Conservation (phyloP, 2,797 vertebrate species). For the Pampus argenteus region DNA sequence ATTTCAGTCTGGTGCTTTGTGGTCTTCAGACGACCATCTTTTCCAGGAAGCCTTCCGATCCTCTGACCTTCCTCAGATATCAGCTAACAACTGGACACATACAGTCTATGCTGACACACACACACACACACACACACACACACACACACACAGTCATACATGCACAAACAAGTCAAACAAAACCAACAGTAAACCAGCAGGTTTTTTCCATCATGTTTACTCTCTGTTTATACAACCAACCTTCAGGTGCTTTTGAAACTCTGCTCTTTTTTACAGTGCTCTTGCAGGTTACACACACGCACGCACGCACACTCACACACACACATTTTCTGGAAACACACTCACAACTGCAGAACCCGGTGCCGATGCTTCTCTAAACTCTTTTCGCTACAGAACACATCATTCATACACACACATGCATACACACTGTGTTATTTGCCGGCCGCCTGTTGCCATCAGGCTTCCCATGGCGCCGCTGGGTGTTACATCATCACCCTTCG, state of each 20-base stretch:
- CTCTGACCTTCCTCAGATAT: conserved; percentile 76
- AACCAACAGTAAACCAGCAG: conserved; percentile 77
- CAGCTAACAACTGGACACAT: conserved; percentile 73
- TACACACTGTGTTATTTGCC: conserved; percentile 76
- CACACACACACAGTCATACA: conserved; percentile 6
- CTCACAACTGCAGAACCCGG: neutral
- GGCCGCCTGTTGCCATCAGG: conserved; percentile 70
- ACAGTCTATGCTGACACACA: conserved; percentile 46
- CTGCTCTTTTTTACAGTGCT: conserved; percentile 79
- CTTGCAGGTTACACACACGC: conserved; percentile 67
- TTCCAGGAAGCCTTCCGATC: conserved; percentile 76
- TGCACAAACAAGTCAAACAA: conserved; percentile 52
- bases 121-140: conserved; percentile 9
- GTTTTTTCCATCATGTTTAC: conserved; percentile 74
- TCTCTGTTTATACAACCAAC: conserved; percentile 78
- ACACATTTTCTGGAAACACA: conserved; percentile 59
- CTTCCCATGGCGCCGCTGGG: conserved; percentile 58
- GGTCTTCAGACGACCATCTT: conserved; percentile 66
- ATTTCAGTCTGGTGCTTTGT: conserved; percentile 80
- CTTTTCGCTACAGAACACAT: conserved; percentile 37
- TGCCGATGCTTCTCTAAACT: conserved; percentile 44
- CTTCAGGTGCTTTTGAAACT: conserved; percentile 83
- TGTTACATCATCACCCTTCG: conserved; percentile 68
- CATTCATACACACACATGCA: conserved; percentile 47
- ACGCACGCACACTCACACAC: conserved; percentile 28